Conservation (phyloP, 2,888 invertebrate species). For the Ophion costatus region DNA sequence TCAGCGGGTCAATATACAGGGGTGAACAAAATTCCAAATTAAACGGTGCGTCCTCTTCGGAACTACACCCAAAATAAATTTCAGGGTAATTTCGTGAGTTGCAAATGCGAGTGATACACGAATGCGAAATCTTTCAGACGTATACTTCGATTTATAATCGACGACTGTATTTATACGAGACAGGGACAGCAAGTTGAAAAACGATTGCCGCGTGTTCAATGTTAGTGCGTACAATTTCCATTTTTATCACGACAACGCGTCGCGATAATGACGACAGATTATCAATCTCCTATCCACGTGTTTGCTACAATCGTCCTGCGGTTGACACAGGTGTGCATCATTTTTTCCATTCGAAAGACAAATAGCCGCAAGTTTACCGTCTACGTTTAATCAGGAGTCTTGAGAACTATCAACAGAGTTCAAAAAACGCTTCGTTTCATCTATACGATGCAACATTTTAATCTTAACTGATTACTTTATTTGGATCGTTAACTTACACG, state of each 20-base stretch:
- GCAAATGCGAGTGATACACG: conserved; percentile 41
- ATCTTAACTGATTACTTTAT: neutral
- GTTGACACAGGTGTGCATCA: conserved; percentile 9
- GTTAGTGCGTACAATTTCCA: conserved; percentile 5
- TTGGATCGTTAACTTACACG: neutral
- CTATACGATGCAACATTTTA: neutral
- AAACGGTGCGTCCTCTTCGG: too few relatives aligned
- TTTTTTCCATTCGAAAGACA: neutral
- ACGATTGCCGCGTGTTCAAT: neutral
- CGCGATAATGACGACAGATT: conserved; percentile 32
- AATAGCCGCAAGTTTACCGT: neutral
- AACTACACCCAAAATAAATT: conserved; percentile 2
- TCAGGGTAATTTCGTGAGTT: conserved; percentile 64
- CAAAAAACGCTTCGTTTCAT: neutral
- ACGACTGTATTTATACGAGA: conserved; percentile 46
- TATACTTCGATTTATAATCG: conserved; percentile 19
- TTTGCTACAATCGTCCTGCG: conserved; percentile 12
- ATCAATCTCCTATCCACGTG: conserved; percentile 45
- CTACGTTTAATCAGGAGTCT: neutral
- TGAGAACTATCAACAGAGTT: neutral
- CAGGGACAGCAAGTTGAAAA: neutral
- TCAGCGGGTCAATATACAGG: too few relatives aligned
- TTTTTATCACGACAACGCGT: conserved; percentile 32
- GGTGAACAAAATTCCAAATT: too few relatives aligned
- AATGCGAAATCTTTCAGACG: neutral